Conservation (phyloP, 2,888 invertebrate genomes). For the Callinectes sapidus region DNA sequence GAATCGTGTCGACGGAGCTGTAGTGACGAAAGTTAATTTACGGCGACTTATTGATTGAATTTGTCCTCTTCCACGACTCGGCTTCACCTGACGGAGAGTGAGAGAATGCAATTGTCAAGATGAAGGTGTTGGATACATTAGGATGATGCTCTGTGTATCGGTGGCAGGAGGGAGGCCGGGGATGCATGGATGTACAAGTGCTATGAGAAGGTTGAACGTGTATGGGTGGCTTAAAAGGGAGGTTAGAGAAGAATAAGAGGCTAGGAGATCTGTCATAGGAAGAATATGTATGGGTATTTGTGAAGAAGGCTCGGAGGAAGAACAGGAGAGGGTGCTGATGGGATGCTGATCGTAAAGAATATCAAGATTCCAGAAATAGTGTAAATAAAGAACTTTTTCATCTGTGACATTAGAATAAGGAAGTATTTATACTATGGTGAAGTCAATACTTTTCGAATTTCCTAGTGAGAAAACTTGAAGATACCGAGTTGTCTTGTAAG, state of each 20-base stretch:
- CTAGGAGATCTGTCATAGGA: neutral
- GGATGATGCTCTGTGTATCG: neutral
- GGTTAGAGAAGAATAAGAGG: too few relatives aligned
- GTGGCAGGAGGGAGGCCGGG: neutral
- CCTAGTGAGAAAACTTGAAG: neutral
- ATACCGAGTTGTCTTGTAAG: neutral
- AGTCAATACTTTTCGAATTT: neutral
- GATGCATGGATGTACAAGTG: neutral
- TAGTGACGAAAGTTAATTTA: slow-evolving; percentile 33
- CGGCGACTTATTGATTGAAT: slow-evolving; percentile 47
- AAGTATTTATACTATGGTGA: neutral
- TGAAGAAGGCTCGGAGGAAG: neutral
- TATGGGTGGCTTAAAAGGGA: neutral
- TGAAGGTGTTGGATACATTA: slow-evolving; percentile 36
- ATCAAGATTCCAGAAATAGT: neutral
- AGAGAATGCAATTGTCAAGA: slow-evolving; percentile 51
- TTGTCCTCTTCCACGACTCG: slow-evolving; percentile 30
- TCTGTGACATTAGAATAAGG: neutral
- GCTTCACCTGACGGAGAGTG: slow-evolving; percentile 33
- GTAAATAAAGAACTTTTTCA: neutral
- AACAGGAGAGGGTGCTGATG: neutral
- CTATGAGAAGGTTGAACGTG: neutral
- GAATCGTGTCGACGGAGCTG: slow-evolving; percentile 21
- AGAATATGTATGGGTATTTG: neutral
- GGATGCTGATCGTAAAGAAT: neutral